Evolutionary conservation across 2,113 vertebrate genomes (phyloP).

Genomic region (Otis tarda): DNA sequence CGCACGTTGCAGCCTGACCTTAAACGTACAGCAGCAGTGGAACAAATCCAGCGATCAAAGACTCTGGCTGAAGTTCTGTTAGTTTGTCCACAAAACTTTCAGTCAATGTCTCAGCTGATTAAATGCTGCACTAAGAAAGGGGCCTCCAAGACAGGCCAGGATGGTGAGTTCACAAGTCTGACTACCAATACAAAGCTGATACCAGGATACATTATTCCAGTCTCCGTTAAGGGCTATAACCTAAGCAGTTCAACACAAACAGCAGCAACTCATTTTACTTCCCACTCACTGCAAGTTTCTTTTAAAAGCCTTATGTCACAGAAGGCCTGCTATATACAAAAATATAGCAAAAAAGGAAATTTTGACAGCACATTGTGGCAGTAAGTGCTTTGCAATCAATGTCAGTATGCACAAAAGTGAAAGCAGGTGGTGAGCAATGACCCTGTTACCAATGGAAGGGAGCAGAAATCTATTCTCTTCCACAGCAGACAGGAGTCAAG

Average conservation of each 20-base stretch:
- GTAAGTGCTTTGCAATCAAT: slow-evolving; percentile 46
- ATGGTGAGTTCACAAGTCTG: background rate
- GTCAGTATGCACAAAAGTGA: background rate
- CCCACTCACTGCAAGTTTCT: slow-evolving; percentile 8
- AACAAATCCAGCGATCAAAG: background rate
- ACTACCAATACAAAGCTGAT: background rate
- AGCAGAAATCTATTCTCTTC: slow-evolving; percentile 33
- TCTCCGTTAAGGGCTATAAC: slow-evolving; percentile 20
- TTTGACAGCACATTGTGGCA: slow-evolving; percentile 39
- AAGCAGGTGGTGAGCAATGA: slow-evolving; percentile 57
- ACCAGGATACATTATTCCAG: background rate
- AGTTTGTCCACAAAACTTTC: background rate
- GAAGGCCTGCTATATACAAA: background rate
- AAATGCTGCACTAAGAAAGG: background rate
- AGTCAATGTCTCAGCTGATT: background rate
- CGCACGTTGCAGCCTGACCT: background rate
- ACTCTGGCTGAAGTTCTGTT: background rate
- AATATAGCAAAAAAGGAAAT: slow-evolving; percentile 26
- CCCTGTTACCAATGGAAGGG: background rate
- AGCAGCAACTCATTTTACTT: slow-evolving; percentile 38
- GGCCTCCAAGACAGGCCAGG: background rate
- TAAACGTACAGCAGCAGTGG: background rate
- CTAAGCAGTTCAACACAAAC: slow-evolving; percentile 15
- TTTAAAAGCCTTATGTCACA: slow-evolving; percentile 50
- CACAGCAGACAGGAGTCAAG: background rate